Evolutionary conservation across 2,888 invertebrate species (phyloP), one percentile per base, ranked within the genome.

Genomic region (Seira ritae): DNA sequence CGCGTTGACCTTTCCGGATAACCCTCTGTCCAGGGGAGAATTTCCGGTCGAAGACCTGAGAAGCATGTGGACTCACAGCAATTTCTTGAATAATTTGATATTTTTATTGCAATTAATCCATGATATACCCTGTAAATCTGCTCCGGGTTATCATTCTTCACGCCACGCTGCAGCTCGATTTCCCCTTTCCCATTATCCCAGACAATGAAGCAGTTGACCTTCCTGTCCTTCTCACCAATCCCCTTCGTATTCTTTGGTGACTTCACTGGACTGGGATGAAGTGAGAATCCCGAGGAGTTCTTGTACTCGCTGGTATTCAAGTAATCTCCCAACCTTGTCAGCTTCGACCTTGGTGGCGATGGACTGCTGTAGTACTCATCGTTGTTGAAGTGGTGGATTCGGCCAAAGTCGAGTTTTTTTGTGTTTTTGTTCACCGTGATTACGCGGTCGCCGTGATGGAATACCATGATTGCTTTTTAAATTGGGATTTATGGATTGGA

Each of bases 1-100:
- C 79, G 3, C 20, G 31, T 8, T n/a, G 62, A 10, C 67, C 67
- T 1, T 37, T 1, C 1, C 4, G 1, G 1, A 24, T 23, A 2
- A 79, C 79, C 2, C 15, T 1, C 20, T 79, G 72, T 4, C 79
- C 79, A 19, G 67, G 67, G 0, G 55, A 19, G 24, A 79, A 79
- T 23, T 67, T 71, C 4, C 79, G 65, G 24, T 79, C 79, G 46
- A 79, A 20, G 6, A 79, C 78, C 78, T 78, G 6, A 15, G 42
- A 24, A 20, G 46, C 20, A n/a, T 23, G 37, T 24, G n/a, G 20
- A 2, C 19, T 31, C 4, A 1, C n/a, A 31, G 8, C 23, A 12
- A 2, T 31, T 23, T 31, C n/a, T n/a, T n/a, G n/a, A n/a, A n/a
- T n/a, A 31, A 23, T 50, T n/a, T 42, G 68, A n/a, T 20, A 69